A percentile compares a stretch with the other conserved stretches of the same genome.
phyloP scores from a whole-genome alignment of 2,888 invertebrate genomes.

The Caenorhabditis imperialis region DNA sequence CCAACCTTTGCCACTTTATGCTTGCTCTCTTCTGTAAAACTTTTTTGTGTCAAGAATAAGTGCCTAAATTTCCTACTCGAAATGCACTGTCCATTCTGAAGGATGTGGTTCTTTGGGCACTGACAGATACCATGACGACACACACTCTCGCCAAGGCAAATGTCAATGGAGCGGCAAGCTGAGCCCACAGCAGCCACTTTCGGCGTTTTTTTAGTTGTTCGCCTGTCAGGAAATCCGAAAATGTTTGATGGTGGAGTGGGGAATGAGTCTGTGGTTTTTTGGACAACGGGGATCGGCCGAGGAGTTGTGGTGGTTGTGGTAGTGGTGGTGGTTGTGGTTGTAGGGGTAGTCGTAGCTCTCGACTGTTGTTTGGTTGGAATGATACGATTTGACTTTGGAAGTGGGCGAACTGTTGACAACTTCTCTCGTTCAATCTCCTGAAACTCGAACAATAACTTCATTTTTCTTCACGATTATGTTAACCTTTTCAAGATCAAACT shows the following conservation, averaged over 20 bases:
- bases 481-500: conserved; percentile 42
- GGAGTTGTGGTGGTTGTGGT: background rate
- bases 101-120: conserved; percentile 61
- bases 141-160: conserved; percentile 63
- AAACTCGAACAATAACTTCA: background rate
- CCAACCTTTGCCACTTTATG: conserved; percentile 66
- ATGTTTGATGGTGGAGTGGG: conserved; percentile 51
- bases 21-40: conserved; percentile 42
- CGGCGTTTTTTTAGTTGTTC: conserved; percentile 41
- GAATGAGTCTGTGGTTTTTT: conserved; percentile 20
- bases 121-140: conserved; percentile 66
- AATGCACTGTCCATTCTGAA: conserved; percentile 64
- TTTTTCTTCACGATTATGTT: background rate
- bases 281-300: background rate
- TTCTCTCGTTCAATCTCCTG: conserved; percentile 39
- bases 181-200: conserved; percentile 54
- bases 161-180: conserved; percentile 52
- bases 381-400: conserved; percentile 29
- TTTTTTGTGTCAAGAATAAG: no score
- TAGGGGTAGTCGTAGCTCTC: background rate
- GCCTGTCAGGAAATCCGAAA: conserved; percentile 46
- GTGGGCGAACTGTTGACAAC: conserved; percentile 16
- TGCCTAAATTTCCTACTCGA: conserved; percentile 35
- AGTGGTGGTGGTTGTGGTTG: conserved; percentile 16
- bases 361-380: conserved; percentile 28